Evolutionary conservation across 2,888 invertebrate species (phyloP).

Genomic region (Mesopsocus fuscifrons): DNA sequence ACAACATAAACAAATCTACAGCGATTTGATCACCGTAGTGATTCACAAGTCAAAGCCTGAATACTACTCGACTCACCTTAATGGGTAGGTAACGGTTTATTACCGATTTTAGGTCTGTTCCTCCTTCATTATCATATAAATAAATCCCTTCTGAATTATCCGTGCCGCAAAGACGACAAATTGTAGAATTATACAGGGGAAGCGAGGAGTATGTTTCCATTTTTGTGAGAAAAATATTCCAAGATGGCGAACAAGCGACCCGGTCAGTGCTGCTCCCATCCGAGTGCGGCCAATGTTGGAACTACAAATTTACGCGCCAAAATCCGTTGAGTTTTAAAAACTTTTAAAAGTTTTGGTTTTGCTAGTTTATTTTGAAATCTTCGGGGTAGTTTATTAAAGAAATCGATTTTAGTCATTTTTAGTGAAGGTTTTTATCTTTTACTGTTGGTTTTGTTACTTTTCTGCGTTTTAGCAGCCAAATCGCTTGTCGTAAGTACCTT

Average conservation of each 20-base stretch:
- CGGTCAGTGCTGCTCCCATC: too few species aligned
- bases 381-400: neutral
- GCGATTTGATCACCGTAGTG: too few species aligned
- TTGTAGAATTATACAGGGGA: conserved; percentile 38
- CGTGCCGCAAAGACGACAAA: conserved; percentile 59
- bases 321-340: neutral
- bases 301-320: too few species aligned
- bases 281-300: too few species aligned
- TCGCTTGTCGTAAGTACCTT: too few species aligned
- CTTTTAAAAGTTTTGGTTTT: neutral
- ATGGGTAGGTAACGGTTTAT: conserved; percentile 56
- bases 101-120: conserved; percentile 38
- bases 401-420: neutral
- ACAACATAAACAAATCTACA: too few species aligned
- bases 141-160: conserved; percentile 47
- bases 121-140: conserved; percentile 40
- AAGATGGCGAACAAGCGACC: too few species aligned
- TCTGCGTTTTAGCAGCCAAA: too few species aligned
- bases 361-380: neutral
- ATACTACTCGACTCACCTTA: conserved; percentile 39
- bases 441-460: too few species aligned
- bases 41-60: too few species aligned
- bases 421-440: neutral
- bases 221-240: too few species aligned
- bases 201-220: neutral